These are phyloP conservation scores for Camponotus vicinus DNA, from an alignment of 1,140 invertebrate genomes.

Conservation along the genomic window DNA sequence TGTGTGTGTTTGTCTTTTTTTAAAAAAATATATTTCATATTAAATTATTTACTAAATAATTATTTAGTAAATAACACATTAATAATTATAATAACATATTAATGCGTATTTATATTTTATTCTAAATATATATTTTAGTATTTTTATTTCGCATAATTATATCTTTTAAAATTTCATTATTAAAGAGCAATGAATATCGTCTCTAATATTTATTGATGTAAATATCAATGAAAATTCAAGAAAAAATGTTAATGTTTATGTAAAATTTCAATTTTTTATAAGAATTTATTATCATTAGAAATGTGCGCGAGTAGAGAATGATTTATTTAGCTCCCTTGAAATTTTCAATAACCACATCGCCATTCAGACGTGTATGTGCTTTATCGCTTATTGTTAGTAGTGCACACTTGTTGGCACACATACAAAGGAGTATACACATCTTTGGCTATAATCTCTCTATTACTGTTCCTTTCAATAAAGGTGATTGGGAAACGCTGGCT, in stretches of 20 bases:
- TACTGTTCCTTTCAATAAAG: conserved; percentile 40
- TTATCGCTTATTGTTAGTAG: conserved; percentile 1
- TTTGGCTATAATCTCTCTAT: conserved; percentile 42
- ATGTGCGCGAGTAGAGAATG: background rate
- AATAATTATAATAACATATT: background rate
- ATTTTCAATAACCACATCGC: conserved; percentile 32
- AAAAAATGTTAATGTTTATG: background rate
- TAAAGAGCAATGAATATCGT: background rate
- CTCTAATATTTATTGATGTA: background rate
- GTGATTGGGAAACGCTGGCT: conserved; percentile 23
- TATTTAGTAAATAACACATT: background rate
- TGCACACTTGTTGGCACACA: conserved; percentile 2
- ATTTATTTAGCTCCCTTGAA: conserved; percentile 40
- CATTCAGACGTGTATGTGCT: conserved; percentile 32
- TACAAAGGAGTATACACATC: conserved; percentile 26
- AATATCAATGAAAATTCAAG: background rate
- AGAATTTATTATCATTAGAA: background rate
- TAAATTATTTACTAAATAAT: no score
- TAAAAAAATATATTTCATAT: no score
- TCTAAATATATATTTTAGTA: background rate
- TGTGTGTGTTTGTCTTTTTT: no score
- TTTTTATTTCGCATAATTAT: background rate
- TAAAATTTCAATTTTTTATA: conserved; percentile 1
- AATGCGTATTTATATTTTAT: no score
- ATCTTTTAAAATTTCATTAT: background rate